Conservation (phyloP, 2,888 invertebrate genomes). For the Caradrina clavipalpis region DNA sequence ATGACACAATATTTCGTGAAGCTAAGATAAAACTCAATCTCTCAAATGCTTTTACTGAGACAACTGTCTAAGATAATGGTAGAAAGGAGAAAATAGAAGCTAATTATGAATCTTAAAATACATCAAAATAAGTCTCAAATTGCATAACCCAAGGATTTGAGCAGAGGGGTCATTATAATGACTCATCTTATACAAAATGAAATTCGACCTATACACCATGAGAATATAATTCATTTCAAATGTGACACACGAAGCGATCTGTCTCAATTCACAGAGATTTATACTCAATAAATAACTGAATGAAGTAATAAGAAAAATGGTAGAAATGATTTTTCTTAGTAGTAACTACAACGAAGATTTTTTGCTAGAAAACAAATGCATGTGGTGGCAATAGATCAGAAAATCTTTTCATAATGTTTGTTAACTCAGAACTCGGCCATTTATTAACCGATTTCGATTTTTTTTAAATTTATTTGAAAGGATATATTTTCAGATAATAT, state of each 20-base stretch:
- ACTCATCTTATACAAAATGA: conserved; percentile 48
- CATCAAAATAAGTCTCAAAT: conserved; percentile 16
- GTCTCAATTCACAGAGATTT: conserved; percentile 63
- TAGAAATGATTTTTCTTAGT: conserved; percentile 9
- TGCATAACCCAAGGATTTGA: conserved; percentile 20
- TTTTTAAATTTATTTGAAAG: too few species aligned
- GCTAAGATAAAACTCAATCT: conserved; percentile 5
- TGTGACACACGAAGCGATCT: conserved; percentile 54
- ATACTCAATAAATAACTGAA: conserved; percentile 50
- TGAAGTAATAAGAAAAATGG: conserved; percentile 44
- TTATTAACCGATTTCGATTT: too few species aligned
- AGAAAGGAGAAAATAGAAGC: background rate
- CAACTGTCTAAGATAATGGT: background rate
- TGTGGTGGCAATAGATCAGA: conserved; percentile 31
- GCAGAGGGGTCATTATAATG: conserved; percentile 24
- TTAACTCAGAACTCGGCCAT: too few species aligned
- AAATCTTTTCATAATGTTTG: conserved; percentile 18
- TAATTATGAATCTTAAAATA: conserved; percentile 32
- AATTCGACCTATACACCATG: conserved; percentile 48
- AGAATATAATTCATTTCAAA: conserved; percentile 56
- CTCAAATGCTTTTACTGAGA: background rate
- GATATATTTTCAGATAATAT: too few species aligned
- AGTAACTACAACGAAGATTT: background rate
- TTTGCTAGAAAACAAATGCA: conserved; percentile 9
- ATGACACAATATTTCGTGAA: conserved; percentile 18